Conservation (phyloP, 2,113 vertebrate species). For the Naja naja region DNA sequence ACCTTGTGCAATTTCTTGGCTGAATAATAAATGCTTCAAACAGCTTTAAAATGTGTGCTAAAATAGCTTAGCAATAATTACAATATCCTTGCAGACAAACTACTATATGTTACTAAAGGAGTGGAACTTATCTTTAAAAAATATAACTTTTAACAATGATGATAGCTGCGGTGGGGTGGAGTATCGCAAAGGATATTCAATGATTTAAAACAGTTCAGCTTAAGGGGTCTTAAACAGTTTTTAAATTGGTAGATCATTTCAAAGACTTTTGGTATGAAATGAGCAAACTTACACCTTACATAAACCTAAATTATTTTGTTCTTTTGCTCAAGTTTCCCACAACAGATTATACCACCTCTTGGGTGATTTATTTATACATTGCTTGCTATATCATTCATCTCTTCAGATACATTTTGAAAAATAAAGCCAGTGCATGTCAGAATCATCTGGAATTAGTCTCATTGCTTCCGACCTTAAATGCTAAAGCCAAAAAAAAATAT, state of each 20-base stretch:
- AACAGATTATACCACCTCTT: background rate
- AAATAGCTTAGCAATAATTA: slow-evolving; percentile 5
- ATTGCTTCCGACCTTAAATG: background rate
- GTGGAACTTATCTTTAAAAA: background rate
- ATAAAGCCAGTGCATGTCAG: background rate
- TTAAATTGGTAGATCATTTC: slow-evolving; percentile 24
- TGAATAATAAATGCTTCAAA: slow-evolving; percentile 14
- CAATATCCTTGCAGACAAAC: slow-evolving; percentile 5
- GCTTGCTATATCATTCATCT: background rate
- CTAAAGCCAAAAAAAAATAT: background rate
- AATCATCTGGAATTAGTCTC: background rate
- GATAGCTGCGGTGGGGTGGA: background rate
- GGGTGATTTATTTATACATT: background rate
- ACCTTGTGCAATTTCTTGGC: slow-evolving; percentile 11
- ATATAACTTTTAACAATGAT: slow-evolving; percentile 1
- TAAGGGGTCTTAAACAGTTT: background rate
- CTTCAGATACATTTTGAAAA: background rate
- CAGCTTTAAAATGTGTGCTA: slow-evolving; percentile 1
- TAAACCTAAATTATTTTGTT: background rate
- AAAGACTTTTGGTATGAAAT: slow-evolving; percentile 27
- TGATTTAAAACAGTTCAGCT: background rate
- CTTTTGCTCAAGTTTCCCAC: background rate
- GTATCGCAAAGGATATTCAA: background rate
- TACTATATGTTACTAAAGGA: background rate
- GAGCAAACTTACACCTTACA: slow-evolving; percentile 9